Base-by-base conservation (phyloP, 2,888 invertebrate genomes). In the Watsonalla binaria region DNA sequence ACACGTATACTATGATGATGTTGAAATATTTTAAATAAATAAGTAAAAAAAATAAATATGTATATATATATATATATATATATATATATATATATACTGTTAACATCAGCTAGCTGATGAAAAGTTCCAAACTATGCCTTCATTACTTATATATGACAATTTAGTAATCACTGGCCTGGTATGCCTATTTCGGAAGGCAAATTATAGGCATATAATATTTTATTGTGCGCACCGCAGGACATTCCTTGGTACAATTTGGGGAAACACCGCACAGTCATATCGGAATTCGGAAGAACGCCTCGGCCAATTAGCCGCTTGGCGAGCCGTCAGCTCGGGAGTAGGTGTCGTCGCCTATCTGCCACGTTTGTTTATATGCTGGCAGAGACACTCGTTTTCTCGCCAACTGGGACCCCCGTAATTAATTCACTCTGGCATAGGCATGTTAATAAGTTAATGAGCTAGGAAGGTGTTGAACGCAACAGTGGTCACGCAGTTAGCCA, bases 331-430 rank as follows among this genome's bases (percentile, higher is more conserved):
- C 59, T 52, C 60, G 52, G 57, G 59, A 59, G 66, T 69, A 67
- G 70, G 59, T 68, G 75, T 75, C 74, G 70, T 65, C 68, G 69
- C 66, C 65, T 68, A 73, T 70, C 72, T 66, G 75, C 63, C 62
- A 70, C 73, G 71, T 66, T 78, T 72, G 78, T 79, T 83, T 81
- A 79, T 78, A 78, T 72, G 70, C 77, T 78, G 80, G 80, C 78
- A 78, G 64, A 66, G 63, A 69, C 66, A 68, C 63, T 65, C 66
- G 72, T 76, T 74, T 77, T 71, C 72, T 72, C 68, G 79, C 77
- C 82, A 78, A 68, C 68, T 66, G 76, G 78, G 78, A 75, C 73
- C 65, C n/a, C 57, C 59, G 65, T 83, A 75, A 83, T 82, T 78
- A 75, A 85, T 85, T 72, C 73, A 70, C 60, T 60, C 65, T 72